Percentiles rank a stretch among this genome's conserved stretches.
These are phyloP conservation scores for Pimephales promelas DNA, from an alignment of 2,113 vertebrate species.

Conservation along the genomic window DNA sequence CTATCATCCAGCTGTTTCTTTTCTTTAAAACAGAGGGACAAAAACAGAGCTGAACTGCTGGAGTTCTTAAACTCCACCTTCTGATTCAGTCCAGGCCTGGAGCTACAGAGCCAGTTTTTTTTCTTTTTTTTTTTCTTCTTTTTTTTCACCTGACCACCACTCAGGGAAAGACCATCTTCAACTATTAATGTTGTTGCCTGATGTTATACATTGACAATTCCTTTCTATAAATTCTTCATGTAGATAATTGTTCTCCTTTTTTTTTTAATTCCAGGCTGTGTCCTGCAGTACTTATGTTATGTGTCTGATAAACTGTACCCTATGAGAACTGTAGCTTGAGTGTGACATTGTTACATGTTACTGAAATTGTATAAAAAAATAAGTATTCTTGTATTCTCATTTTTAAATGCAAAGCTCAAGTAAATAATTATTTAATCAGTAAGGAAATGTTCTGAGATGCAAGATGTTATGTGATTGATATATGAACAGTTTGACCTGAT, in stretches of 20 bases:
- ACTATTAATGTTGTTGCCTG: conserved; percentile 25
- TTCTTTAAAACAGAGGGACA: conserved; percentile 75
- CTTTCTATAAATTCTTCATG: background rate
- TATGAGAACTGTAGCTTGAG: conserved; percentile 12
- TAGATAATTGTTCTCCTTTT: background rate
- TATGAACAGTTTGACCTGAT: background rate
- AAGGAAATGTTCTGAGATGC: background rate
- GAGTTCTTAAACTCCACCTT: conserved; percentile 89
- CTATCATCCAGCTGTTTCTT: background rate
- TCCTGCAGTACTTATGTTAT: background rate
- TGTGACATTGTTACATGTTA: conserved; percentile 18
- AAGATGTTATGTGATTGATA: background rate
- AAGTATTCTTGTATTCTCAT: background rate
- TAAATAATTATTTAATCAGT: background rate
- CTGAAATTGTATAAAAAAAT: background rate
- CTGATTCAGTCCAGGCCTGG: conserved; percentile 64
- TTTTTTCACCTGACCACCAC: conserved; percentile 45
- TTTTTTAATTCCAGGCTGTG: background rate
- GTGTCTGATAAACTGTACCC: background rate
- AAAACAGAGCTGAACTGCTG: conserved; percentile 85
- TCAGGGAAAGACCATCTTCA: conserved; percentile 62
- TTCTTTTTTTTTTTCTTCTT: conserved; percentile 20
- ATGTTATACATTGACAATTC: conserved; percentile 3
- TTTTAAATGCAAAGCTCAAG: background rate
- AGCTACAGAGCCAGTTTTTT: background rate